A percentile compares a stretch with the other conserved stretches of the same genome.
phyloP scores from a whole-genome alignment of 2,113 vertebrate species.

The Empidonax traillii region DNA sequence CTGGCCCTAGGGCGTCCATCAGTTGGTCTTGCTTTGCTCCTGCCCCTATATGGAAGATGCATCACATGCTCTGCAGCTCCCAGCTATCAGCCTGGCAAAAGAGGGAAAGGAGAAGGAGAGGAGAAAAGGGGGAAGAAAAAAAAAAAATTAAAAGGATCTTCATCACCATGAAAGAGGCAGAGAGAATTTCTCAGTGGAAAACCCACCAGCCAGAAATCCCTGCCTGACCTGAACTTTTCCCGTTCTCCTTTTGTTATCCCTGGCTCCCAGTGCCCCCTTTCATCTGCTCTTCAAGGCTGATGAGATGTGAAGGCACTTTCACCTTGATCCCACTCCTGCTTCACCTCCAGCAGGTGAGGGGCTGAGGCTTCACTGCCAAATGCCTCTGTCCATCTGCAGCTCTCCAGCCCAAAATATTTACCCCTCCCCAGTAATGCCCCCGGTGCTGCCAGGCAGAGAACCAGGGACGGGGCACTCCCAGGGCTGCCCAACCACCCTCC shows the following conservation, averaged over 20 bases:
- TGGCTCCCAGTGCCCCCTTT: slow-evolving; percentile 50
- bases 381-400: neutral
- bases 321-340: slow-evolving; percentile 35
- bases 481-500: neutral
- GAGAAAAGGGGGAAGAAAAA: neutral
- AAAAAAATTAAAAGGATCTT: neutral
- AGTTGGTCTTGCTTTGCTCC: slow-evolving; percentile 69
- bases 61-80: slow-evolving; percentile 69
- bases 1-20: slow-evolving; percentile 74
- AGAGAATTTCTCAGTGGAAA: slow-evolving; percentile 58
- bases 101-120: slow-evolving; percentile 17
- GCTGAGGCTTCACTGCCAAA: neutral
- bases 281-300: slow-evolving; percentile 46
- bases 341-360: neutral
- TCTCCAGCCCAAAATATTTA: neutral
- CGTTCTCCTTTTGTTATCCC: neutral
- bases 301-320: slow-evolving; percentile 17
- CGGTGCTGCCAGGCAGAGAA: neutral
- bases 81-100: slow-evolving; percentile 63
- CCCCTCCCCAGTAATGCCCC: neutral
- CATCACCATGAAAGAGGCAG: slow-evolving; percentile 52
- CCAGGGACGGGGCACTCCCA: neutral
- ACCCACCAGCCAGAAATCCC: slow-evolving; percentile 46
- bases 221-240: slow-evolving; percentile 61
- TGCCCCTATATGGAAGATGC: slow-evolving; percentile 72